These are phyloP conservation scores for Myoxocephalus aenaeus DNA, from an alignment of 2,797 vertebrate genomes.

Conservation along the genomic window DNA sequence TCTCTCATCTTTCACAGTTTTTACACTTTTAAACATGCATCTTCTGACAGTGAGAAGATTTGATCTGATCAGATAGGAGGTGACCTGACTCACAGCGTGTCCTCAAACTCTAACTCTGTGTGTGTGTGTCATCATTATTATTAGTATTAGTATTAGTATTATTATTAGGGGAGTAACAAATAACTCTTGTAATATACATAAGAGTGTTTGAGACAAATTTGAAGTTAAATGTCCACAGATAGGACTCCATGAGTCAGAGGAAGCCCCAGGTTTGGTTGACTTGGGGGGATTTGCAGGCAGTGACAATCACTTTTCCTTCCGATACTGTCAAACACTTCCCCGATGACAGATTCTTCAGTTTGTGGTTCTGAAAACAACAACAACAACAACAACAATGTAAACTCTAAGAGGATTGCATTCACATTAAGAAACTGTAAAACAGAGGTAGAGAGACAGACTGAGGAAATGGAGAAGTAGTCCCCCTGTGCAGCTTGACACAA, in stretches of 20 bases:
- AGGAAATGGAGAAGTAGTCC: conserved; percentile 40
- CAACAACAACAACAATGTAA: conserved; percentile 17
- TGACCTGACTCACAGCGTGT: too few relatives aligned
- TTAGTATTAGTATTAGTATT: too few relatives aligned
- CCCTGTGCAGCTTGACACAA: not conserved
- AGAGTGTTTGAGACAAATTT: not conserved
- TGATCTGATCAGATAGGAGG: too few relatives aligned
- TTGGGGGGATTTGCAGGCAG: conserved; percentile 75
- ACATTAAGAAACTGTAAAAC: not conserved
- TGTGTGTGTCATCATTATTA: too few relatives aligned
- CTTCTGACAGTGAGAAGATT: too few relatives aligned
- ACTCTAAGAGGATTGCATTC: not conserved
- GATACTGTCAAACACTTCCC: conserved; percentile 80
- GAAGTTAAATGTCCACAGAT: not conserved
- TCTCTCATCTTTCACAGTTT: not conserved
- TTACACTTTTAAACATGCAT: too few relatives aligned
- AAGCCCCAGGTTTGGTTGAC: conserved; percentile 85
- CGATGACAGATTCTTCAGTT: conserved; percentile 80
- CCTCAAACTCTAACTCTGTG: too few relatives aligned
- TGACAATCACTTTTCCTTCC: conserved; percentile 72
- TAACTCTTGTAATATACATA: not conserved
- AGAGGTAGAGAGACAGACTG: conserved; percentile 17
- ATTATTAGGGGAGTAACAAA: too few relatives aligned
- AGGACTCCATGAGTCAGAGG: conserved; percentile 58
- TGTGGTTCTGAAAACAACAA: conserved; percentile 71